These are phyloP conservation scores for Apotomis turbidana DNA, from an alignment of 2,888 invertebrate genomes.

Conservation along the genomic window DNA sequence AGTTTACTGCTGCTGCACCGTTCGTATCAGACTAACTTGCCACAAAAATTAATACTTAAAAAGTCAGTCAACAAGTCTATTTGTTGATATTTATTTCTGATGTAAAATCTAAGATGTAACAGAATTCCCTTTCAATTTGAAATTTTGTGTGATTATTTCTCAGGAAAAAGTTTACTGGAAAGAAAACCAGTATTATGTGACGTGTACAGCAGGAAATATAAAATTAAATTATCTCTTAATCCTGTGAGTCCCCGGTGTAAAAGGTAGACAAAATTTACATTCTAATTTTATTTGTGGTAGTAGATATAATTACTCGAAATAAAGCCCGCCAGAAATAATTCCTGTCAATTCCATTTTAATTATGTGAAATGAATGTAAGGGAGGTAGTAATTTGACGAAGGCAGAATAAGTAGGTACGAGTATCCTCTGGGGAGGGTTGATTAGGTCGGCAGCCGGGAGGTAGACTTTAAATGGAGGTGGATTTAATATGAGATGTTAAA, in stretches of 20 bases:
- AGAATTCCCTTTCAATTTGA: too few relatives aligned
- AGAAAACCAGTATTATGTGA: too few relatives aligned
- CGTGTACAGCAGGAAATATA: too few relatives aligned
- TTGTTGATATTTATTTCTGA: too few relatives aligned
- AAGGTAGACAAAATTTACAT: neutral
- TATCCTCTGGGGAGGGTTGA: conserved; percentile 26
- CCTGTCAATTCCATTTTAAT: conserved; percentile 28
- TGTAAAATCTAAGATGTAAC: too few relatives aligned
- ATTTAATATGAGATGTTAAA: conserved; percentile 13
- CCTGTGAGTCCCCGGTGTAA: neutral
- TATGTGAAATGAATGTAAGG: conserved; percentile 19
- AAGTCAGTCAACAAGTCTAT: too few relatives aligned
- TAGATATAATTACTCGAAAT: neutral
- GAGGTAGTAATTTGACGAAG: conserved; percentile 36
- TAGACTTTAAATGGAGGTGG: neutral
- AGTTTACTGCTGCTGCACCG: too few relatives aligned
- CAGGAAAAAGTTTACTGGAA: too few relatives aligned
- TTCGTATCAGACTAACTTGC: too few relatives aligned
- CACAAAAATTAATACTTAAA: too few relatives aligned
- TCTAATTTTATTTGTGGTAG: neutral
- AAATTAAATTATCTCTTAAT: too few relatives aligned
- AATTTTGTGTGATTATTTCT: too few relatives aligned
- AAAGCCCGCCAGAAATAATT: conserved; percentile 4
- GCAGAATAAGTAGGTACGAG: conserved; percentile 18
- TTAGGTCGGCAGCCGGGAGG: conserved; percentile 27